Evolutionary conservation across 2,888 invertebrate species (phyloP), one percentile per base, ranked within the genome.

Genomic region (Synanthedon andrenaeformis): DNA sequence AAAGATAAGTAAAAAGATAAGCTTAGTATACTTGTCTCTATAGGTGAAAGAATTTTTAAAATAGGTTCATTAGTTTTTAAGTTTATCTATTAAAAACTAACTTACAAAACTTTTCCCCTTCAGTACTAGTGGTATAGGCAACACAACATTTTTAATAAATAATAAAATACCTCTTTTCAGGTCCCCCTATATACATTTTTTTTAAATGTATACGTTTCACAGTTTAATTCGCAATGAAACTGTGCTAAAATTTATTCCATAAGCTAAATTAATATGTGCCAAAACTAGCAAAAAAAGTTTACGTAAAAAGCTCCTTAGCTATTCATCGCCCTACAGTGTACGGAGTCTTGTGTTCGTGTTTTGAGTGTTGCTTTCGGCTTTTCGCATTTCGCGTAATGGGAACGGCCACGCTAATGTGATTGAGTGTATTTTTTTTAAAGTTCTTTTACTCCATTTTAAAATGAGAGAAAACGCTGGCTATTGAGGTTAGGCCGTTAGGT

Each of bases 391-490:
- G 64, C 66, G 72, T 74, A 77, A 77, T 76, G 67, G 70, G 62
- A 68, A 66, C 69, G 65, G 64, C 62, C 69, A 66, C 68, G 76
- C 75, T 83, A 83, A 82, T 83, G 83, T 83, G 81, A 83, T 83
- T 81, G 82, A 73, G 66, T 70, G 65, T 66, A 71, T 69, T 72
- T 73, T 78, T 74, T 67, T 61, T 60, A 66, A 70, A 69, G 61
- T 60, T 74, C 67, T 61, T 60, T 66, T 70, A 69, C 61, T 60
- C 64, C 62, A 67, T 72, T 74, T 75, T 68, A 67, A 69, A 75
- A 64, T 67, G 68, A 65, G 65, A 71, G 48, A 53, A 69, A 67
- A 64, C 65, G 54, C 41, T 17, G 17, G 10, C 41, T 60, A 62
- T 64, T 68, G 72, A 65, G 73, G 69, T 72, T 72, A 66, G 62